Conservation (phyloP, 2,888 invertebrate species). For the Thymelicus acteon region DNA sequence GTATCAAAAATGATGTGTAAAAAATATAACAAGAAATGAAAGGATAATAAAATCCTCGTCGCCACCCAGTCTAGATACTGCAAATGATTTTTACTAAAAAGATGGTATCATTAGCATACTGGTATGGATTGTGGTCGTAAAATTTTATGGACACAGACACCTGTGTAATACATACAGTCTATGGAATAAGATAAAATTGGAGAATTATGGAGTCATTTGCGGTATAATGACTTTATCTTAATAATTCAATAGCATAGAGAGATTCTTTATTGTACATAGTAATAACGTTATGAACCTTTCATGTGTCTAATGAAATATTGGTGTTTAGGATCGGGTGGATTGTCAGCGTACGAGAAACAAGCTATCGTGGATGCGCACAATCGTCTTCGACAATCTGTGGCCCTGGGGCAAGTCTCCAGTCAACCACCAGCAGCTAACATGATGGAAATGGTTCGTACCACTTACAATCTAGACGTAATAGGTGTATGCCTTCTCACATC, state of each 20-base stretch:
- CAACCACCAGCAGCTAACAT: constrained; percentile 94
- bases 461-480: no score
- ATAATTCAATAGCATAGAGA: constrained; percentile 44
- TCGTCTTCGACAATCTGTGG: constrained; percentile 90
- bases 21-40: constrained; percentile 42
- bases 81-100: constrained; percentile 64
- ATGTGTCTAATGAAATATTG: neutral
- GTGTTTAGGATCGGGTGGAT: constrained; percentile 86
- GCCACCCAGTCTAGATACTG: constrained; percentile 78
- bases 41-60: constrained; percentile 63
- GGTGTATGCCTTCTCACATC: neutral
- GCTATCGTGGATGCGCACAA: constrained; percentile 93
- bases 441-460: constrained; percentile 90
- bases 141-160: constrained; percentile 77
- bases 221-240: constrained; percentile 53
- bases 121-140: constrained; percentile 72
- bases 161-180: constrained; percentile 69
- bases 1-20: neutral
- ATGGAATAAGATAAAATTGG: constrained; percentile 68
- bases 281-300: neutral
- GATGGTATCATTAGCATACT: constrained; percentile 67
- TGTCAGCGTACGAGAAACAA: constrained; percentile 89
- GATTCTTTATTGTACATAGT: constrained; percentile 32
- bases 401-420: constrained; percentile 89
- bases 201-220: constrained; percentile 59